Percentiles rank a stretch among this genome's conserved stretches.
Evolutionary conservation across 1,140 invertebrate species (phyloP).

Genomic region (Batillaria attramentaria): DNA sequence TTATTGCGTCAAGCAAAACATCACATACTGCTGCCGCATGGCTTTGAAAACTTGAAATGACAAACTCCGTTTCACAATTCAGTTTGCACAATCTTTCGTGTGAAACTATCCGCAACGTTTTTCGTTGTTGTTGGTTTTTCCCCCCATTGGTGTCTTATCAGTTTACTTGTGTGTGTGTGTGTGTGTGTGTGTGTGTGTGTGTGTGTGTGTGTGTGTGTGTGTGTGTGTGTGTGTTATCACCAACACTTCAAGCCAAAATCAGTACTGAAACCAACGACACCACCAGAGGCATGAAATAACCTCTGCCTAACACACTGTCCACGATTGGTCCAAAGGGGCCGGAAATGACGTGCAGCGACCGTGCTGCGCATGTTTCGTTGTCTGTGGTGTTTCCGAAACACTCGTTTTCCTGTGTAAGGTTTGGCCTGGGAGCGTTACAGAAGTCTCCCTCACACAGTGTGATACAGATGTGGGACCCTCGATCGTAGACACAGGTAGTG

Average conservation of each 20-base stretch:
- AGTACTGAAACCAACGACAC: background rate
- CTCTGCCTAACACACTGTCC: background rate
- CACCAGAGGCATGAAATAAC: constrained; percentile 5
- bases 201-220: background rate
- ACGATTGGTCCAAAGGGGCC: constrained; percentile 19
- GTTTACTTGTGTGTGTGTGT: background rate
- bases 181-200: no score
- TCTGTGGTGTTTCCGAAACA: background rate
- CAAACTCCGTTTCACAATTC: background rate
- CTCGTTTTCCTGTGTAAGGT: background rate
- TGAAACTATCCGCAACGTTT: background rate
- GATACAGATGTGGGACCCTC: constrained; percentile 24
- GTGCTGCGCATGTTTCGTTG: constrained; percentile 1
- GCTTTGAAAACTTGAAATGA: no score
- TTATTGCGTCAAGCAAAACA: background rate
- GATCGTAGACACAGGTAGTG: constrained; percentile 33
- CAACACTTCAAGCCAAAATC: background rate
- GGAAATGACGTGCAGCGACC: background rate
- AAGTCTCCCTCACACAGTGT: constrained; percentile 26
- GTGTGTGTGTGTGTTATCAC: background rate
- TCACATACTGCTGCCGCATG: background rate
- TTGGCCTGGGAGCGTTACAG: constrained; percentile 24
- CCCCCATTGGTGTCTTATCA: background rate
- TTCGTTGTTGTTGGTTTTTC: background rate
- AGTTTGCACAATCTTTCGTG: background rate